These are phyloP conservation scores for Hydractinia echinata DNA, from an alignment of 30 jellyfish, hydroid and myxozoan genomes.

Conservation along the genomic window DNA sequence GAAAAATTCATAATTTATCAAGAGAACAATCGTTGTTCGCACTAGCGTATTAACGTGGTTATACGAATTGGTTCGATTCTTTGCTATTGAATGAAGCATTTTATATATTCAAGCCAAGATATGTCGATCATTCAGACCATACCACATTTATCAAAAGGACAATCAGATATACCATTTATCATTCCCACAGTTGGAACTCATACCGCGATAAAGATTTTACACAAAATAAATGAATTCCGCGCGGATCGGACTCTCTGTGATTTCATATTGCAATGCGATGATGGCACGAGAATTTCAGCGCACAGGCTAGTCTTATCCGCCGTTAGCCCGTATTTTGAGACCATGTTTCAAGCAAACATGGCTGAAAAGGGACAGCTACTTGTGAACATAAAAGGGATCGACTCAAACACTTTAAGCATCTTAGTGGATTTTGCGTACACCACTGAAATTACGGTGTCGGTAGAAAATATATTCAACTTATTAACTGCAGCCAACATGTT, in stretches of 20 bases:
- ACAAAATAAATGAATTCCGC: constrained; percentile 45
- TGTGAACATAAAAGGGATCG: constrained; percentile 33
- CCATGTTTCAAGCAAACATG: constrained; percentile 75
- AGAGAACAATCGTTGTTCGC: too few relatives aligned
- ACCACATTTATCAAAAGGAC: neutral
- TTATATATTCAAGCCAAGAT: neutral
- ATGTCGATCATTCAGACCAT: constrained; percentile 3
- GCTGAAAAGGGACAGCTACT: constrained; percentile 48
- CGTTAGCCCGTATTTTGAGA: constrained; percentile 66
- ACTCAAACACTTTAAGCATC: constrained; percentile 45
- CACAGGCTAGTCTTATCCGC: constrained; percentile 71
- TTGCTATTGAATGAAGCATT: neutral
- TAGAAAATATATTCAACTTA: constrained; percentile 29
- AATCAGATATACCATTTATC: neutral
- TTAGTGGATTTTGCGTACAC: constrained; percentile 47
- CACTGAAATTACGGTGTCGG: constrained; percentile 30
- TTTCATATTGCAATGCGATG: constrained; percentile 65
- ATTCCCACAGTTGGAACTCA: constrained; percentile 9
- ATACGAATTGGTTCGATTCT: too few relatives aligned
- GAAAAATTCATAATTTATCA: too few relatives aligned
- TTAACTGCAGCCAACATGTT: constrained; percentile 74
- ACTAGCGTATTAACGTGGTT: too few relatives aligned
- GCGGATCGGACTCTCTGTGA: constrained; percentile 50
- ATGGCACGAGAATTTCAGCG: constrained; percentile 44
- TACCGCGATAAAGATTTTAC: neutral